Evolutionary conservation across 2,797 vertebrate species (phyloP).

Genomic region (Knipowitschia caucasica): DNA sequence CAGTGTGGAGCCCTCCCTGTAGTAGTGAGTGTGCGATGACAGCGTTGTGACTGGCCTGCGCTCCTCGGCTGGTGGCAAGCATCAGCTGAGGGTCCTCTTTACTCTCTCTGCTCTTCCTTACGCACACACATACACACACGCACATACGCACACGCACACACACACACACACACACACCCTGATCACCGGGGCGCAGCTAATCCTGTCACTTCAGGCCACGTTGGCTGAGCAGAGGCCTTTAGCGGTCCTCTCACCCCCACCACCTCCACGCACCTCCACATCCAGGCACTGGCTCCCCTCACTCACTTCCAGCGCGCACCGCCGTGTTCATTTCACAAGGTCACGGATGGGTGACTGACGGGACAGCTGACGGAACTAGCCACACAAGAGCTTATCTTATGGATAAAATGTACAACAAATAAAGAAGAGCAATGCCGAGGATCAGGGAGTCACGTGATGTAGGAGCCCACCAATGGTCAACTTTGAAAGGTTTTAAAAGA

Average conservation of each 20-base stretch:
- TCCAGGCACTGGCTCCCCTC: conserved; percentile 42
- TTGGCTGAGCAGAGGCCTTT: conserved; percentile 70
- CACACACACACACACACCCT: conserved; percentile 38
- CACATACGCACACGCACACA: conserved; percentile 17
- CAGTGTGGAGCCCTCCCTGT: conserved; percentile 57
- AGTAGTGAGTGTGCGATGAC: neutral
- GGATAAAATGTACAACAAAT: conserved; percentile 19
- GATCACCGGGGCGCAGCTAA: conserved; percentile 79
- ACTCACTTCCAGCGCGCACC: conserved; percentile 32
- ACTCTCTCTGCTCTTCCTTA: conserved; percentile 38
- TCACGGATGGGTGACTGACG: conserved; percentile 48
- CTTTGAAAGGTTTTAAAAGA: neutral
- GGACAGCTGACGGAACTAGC: conserved; percentile 44
- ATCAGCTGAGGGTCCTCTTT: conserved; percentile 67
- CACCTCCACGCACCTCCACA: conserved; percentile 45
- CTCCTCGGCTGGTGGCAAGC: conserved; percentile 72
- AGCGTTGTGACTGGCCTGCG: conserved; percentile 61
- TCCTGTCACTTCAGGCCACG: conserved; percentile 78
- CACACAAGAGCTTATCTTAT: conserved; percentile 22
- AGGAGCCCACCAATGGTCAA: neutral
- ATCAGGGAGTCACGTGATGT: conserved; percentile 3
- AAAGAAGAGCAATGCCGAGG: conserved; percentile 3
- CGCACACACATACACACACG: conserved; percentile 35
- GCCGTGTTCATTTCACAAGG: conserved; percentile 63
- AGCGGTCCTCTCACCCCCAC: conserved; percentile 32